Base-by-base conservation (phyloP, 2,888 invertebrate species). In the Chirona hameri region DNA sequence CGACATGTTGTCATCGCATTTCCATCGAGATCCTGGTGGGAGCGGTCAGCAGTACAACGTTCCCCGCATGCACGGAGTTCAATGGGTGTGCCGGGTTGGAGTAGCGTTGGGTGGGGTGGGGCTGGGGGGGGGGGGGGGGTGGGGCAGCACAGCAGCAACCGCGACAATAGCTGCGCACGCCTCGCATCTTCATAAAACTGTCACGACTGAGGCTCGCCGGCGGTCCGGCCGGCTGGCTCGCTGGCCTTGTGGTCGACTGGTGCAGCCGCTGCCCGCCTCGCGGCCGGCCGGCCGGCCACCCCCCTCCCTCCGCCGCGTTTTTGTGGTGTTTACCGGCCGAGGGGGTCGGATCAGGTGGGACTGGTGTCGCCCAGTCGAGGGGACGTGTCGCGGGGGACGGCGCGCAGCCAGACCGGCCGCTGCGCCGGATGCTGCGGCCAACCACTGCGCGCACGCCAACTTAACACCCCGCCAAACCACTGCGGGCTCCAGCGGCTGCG, bases 111-210 rank as follows among this genome's bases (percentile, higher is more conserved):
- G 39, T 39, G 39, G 39, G 39, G 39, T 39, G 39, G 39, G 60
- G 60, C 7, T 60, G 60, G 24, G 60, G 60, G 24, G 60, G 60
- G 60, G 24, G 60, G 24, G 1, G 24, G 60, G 24, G 24, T 12
- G 24, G 27, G 65, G 65, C 0, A 12, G 7, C n/a, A 1, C n/a
- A 1, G n/a, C 65, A n/a, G 27, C 27, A n/a, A 12, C n/a, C 7
- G 65, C 65, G n/a, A 27, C 65, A 65, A 65, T 65, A 65, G 65
- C n/a, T 5, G 24, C 65, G 65, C 65, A n/a, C 12, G 39, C 65
- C 65, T n/a, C 65, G 65, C 65, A 27, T 65, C 65, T 65, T 65
- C 65, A 65, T 65, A 65, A 65, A 65, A 65, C 27, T 65, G 65
- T 27, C 65, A 27, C 52, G 5, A 12, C 52, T 52, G 52, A 2